Base-by-base conservation (phyloP, 2,888 invertebrate genomes). In the Andricus curvator region DNA sequence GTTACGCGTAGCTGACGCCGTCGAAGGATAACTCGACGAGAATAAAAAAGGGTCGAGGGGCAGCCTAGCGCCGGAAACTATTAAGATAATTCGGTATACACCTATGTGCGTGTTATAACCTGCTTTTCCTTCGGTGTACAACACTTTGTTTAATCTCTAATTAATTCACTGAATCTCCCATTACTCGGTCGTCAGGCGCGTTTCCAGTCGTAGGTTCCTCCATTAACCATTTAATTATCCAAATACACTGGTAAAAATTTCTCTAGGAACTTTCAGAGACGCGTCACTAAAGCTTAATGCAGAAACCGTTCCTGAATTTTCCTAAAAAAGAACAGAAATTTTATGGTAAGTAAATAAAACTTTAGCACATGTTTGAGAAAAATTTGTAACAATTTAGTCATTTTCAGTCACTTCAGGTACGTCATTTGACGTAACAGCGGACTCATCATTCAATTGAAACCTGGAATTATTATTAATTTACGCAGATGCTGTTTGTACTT, bases 1-100 rank as follows among this genome's bases (percentile, higher is more conserved):
- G 85, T 86, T 84, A 85, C 86, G 85, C 83, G 85, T 84, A 83
- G 85, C 85, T 83, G 85, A 82, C 85, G 82, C 81, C 84, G 84
- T 84, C 83, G 84, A 84, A 85, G 82, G 85, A 83, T 84, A 83
- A 83, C 80, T 84, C 83, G 84, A 82, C 78, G 80, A 80, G 82
- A 81, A 84, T 83, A 82, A 84, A 84, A 83, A 84, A 83, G 80
- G 78, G 81, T 84, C 74, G 79, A 78, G 85, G 82, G 82, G 82
- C 82, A 81, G 80, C 78, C 85, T 82, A 85, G 81, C 83, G 83
- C 85, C 85, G 85, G 85, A 85, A 85, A 82, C 85, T 85, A 85
- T 85, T 83, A 85, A 85, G 83, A 85, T 85, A 85, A 85, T 85
- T 82, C 84, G 79, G 66, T 68, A 79, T 67, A 80, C 81, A 60